Base-by-base conservation (phyloP, 1,140 invertebrate genomes). In the Ectropis grisescens region DNA sequence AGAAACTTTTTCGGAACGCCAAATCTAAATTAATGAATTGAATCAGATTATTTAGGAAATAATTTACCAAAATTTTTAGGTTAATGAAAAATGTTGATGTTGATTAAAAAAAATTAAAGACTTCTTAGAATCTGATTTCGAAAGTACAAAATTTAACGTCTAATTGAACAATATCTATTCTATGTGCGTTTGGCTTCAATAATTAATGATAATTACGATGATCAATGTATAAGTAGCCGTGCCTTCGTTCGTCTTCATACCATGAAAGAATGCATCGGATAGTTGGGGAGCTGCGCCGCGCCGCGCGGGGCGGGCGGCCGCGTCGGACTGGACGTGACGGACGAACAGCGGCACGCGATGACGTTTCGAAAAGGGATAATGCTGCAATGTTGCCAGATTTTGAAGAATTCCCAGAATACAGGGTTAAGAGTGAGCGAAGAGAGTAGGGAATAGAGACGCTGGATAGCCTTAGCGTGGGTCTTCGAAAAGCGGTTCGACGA, bases 131-230 rank as follows among this genome's bases (percentile, higher is more conserved):
- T 76, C 72, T 72, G 68, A 75, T 66, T 69, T 71, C 59, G 61
- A 81, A 61, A 78, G 72, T 78, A 81, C 76, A 80, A 80, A 80
- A 69, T 54, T n/a, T 65, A 47, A 69, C 58, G 69, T 75, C 58
- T 78, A 53, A 55, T 58, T 58, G 70, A 68, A 62, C 57, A 66
- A 72, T 67, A 58, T 60, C 58, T 74, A 75, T 66, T 76, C 58
- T 78, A 74, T 67, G 68, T 75, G 61, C 62, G 68, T 75, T 74
- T 71, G 70, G 75, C 72, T 80, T 75, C n/a, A 58, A 47, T 68
- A 47, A 49, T 48, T 40, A 51, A 43, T 53, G 47, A 58, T 31
- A 36, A 56, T 54, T 51, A 58, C 52, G 50, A 58, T 60, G 58
- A 67, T 68, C 62, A 66, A 59, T 67, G 58, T 76, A 57, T 68